Base-by-base conservation (phyloP, 1,140 invertebrate species). In the Glossosoma conforme region DNA sequence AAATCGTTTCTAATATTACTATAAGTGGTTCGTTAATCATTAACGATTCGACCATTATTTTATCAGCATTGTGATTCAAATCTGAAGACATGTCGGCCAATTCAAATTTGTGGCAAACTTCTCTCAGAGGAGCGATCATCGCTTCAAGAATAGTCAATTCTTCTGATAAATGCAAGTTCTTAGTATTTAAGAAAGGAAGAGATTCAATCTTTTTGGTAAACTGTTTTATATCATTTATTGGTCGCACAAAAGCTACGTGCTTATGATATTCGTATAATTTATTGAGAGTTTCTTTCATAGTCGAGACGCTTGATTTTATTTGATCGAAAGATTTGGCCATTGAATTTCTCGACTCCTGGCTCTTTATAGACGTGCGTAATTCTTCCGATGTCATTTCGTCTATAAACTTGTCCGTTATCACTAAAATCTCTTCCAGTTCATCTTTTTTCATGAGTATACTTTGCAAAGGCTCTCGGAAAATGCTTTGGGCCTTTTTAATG, bases 211-310 rank as follows among this genome's bases (percentile, higher is more conserved):
- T 43, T 36, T 58, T 58, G 4, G 56, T 52, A 13, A 58, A 54
- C 21, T 48, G 28, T 30, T 54, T 53, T 22, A 58, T 58, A n/a
- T 47, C 52, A 20, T 47, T 54, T 6, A 60, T 48, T 9, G 58
- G 58, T 37, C 49, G 47, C 9, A 42, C 41, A 25, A 58, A 58
- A 17, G 43, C 44, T 2, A 44, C 14, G 14, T 47, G 52, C 40
- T 44, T 54, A 18, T 53, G 28, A 25, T 52, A 58, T 19, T 33
- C 25, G 13, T 48, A 43, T 20, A 58, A 37, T 36, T 65, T 72
- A 9, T 59, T 52, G 35, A 75, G 60, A 10, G 68, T 67, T 46
- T 68, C 62, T 52, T 67, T 63, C 65, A 75, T 72, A 43, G 67
- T 68, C 41, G 17, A 14, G 2, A 56, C 28, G 17, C 49, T 56